Evolutionary conservation across 2,113 vertebrate species (phyloP).

Genomic region (Albula goreensis): DNA sequence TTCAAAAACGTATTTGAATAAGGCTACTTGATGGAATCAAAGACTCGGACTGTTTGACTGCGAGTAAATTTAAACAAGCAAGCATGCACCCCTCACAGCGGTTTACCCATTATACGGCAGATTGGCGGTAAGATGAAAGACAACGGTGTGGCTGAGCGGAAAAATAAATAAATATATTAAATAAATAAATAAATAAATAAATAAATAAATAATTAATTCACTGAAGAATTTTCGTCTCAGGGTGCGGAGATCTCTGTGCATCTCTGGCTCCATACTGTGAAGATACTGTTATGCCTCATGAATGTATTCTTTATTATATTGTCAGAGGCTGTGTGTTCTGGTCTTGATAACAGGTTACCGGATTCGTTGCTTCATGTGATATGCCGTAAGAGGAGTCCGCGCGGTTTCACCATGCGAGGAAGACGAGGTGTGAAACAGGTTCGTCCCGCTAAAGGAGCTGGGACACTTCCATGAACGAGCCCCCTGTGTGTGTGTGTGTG

Average conservation of each 20-base stretch:
- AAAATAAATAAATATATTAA: not conserved
- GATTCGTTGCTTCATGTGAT: not conserved
- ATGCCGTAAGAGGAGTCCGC: not conserved
- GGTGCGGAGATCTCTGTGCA: too few relatives aligned
- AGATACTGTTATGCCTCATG: not conserved
- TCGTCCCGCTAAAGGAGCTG: not conserved
- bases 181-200: not conserved
- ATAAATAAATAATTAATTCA: not conserved
- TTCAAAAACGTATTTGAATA: constrained; percentile 96
- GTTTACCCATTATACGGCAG: constrained; percentile 88
- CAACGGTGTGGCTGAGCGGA: not conserved
- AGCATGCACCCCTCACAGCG: constrained; percentile 80
- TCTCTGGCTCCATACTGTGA: too few relatives aligned
- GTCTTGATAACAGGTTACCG: not conserved
- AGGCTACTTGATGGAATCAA: constrained; percentile 93
- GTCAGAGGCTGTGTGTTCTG: not conserved
- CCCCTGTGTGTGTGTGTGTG: too few relatives aligned
- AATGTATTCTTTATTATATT: not conserved
- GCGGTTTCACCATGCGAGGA: not conserved
- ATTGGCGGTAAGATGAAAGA: constrained; percentile 81
- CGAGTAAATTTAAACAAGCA: constrained; percentile 93
- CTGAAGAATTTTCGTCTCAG: not conserved
- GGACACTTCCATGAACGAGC: not conserved
- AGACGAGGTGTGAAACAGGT: not conserved
- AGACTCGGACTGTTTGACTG: constrained; percentile 67